phyloP scores from a whole-genome alignment of 2,113 vertebrate species.

The Colossoma macropomum region DNA sequence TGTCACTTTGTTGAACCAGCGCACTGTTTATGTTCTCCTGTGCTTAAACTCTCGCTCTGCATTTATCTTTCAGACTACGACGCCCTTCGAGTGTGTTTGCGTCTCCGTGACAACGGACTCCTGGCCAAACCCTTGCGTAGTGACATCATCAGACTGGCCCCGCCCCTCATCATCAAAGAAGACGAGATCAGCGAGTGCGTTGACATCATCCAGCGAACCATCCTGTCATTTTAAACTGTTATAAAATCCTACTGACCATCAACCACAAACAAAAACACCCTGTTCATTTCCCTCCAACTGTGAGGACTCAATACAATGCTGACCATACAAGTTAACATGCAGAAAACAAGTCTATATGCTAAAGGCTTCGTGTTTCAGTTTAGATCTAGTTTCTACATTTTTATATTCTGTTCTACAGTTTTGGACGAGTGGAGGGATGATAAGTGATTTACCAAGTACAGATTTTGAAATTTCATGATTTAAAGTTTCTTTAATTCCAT shows the following conservation, averaged over 20 bases:
- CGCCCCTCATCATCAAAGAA: slow-evolving; percentile 90
- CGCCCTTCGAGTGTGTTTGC: slow-evolving; percentile 92
- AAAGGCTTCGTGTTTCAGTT: too few relatives aligned
- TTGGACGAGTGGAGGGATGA: neutral
- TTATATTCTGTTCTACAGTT: neutral
- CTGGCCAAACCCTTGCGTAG: slow-evolving; percentile 96
- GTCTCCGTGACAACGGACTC: slow-evolving; percentile 92
- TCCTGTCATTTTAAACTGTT: slow-evolving; percentile 86
- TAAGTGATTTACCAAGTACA: neutral
- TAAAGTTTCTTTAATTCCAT: neutral
- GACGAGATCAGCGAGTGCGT: slow-evolving; percentile 85
- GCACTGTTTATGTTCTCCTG: too few relatives aligned
- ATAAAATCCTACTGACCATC: neutral
- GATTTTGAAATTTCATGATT: neutral
- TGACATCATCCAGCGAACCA: slow-evolving; percentile 91
- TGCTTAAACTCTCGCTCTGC: neutral
- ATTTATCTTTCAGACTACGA: slow-evolving; percentile 79
- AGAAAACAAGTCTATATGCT: too few relatives aligned
- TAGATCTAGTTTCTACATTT: too few relatives aligned
- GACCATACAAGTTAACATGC: too few relatives aligned
- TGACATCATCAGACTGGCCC: slow-evolving; percentile 92
- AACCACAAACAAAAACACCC: neutral
- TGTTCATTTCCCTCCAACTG: neutral
- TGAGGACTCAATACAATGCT: too few relatives aligned
- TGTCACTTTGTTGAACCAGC: too few relatives aligned